Base-by-base conservation (phyloP, 2,888 invertebrate genomes). In the Machimus atricapillus region DNA sequence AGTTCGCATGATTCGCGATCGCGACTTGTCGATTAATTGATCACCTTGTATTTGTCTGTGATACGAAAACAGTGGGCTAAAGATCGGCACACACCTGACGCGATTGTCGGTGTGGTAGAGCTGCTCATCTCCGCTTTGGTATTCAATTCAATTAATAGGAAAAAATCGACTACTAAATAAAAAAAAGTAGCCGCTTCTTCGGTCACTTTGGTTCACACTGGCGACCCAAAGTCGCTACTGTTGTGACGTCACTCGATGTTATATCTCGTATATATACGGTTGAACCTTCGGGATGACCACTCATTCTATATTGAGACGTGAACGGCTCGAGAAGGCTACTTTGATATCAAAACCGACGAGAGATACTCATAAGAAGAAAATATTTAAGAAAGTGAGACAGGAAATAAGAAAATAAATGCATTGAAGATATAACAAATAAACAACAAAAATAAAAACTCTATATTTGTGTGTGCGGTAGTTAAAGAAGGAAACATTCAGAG, bases 251-350 rank as follows among this genome's bases (percentile, higher is more conserved):
- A 86, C 58, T 78, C 58, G 12, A 73, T 86, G 23, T 56, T 52
- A 77, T 76, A 86, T 19, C 86, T 56, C 56, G 66, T 78, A 78
- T 86, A 86, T 86, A 86, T 86, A 86, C 78, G n/a, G 34, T 78
- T 52, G 77, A 40, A 56, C 37, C 77, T 23, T 16, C 19, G 82
- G 40, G 87, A 87, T 83, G 82, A 76, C 56, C 87, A 76, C 83
- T 87, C 87, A 87, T 37, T 87, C 82, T 52, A 58, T 77, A 43
- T 87, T 87, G 87, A 87, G 83, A 87, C 82, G 82, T 87, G 82
- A 40, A 56, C 74, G 31, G 74, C 40, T 79, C 52, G 66, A 73
- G 66, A 66, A 43, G 74, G 31, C 16, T 83, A 58, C 27, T 74
- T 85, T 34, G 73, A 85, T 19, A 46, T 43, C 12, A 40, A 85